phyloP scores from a whole-genome alignment of 2,888 invertebrate species.

The Meloe dianella region DNA sequence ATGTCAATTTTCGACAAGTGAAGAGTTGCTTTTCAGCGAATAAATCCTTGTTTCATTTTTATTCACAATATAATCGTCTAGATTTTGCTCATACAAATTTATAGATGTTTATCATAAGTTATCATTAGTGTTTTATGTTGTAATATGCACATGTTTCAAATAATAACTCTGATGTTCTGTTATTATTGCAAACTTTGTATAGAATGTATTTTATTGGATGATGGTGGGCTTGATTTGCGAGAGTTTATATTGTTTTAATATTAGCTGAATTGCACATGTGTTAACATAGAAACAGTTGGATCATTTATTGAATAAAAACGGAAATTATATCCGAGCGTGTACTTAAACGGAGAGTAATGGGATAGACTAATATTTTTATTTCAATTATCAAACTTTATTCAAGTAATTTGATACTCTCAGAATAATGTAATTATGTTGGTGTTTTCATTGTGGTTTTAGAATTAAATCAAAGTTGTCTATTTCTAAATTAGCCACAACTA shows the following conservation, averaged over 20 bases:
- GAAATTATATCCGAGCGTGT: not conserved
- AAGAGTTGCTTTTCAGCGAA: not conserved
- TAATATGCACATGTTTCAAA: constrained; percentile 3
- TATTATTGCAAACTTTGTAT: not conserved
- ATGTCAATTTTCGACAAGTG: constrained; percentile 1
- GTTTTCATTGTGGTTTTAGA: too few species aligned
- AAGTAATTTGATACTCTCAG: too few species aligned
- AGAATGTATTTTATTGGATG: not conserved
- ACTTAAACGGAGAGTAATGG: not conserved
- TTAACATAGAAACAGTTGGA: not conserved
- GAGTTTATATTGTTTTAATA: not conserved
- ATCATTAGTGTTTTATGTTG: not conserved
- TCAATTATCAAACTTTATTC: not conserved
- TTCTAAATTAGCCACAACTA: too few species aligned
- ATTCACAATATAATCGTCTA: not conserved
- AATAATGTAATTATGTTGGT: too few species aligned
- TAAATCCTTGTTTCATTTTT: not conserved
- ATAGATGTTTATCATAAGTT: not conserved
- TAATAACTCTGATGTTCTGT: not conserved
- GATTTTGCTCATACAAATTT: not conserved
- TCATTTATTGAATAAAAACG: not conserved
- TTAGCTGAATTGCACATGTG: not conserved
- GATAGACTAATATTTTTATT: not conserved
- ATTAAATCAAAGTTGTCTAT: too few species aligned
- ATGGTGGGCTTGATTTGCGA: not conserved